These are phyloP conservation scores for Ischnura elegans DNA, from an alignment of 2,888 invertebrate species.

Conservation along the genomic window DNA sequence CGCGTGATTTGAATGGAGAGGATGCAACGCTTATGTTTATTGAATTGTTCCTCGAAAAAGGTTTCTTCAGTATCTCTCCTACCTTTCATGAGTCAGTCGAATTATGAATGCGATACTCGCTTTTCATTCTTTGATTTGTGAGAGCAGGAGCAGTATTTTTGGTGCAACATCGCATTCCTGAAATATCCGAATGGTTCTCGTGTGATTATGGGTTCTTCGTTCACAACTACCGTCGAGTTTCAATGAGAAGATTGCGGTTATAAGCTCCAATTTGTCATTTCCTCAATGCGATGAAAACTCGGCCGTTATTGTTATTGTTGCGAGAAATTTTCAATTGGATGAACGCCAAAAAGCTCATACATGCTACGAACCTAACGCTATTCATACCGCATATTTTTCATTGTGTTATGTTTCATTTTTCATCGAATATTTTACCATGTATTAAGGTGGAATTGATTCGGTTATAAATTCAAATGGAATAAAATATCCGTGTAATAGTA, in stretches of 20 bases:
- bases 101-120: not conserved
- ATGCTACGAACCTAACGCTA: no score
- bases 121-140: not conserved
- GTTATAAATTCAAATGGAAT: no score
- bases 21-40: no score
- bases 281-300: not conserved
- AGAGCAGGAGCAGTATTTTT: not conserved
- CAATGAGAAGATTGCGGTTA: not conserved
- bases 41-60: no score
- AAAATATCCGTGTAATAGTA: no score
- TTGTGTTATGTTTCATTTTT: no score
- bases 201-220: not conserved
- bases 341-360: no score
- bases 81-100: not conserved
- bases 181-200: not conserved
- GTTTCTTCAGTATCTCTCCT: no score
- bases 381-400: no score
- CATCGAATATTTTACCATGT: no score
- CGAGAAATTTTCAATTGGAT: not conserved
- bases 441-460: no score
- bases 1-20: no score
- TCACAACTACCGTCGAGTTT: not conserved
- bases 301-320: not conserved
- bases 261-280: not conserved
- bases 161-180: not conserved